Evolutionary conservation across 1,140 invertebrate species (phyloP), one percentile per base, ranked within the genome.

Genomic region (Patella vulgata): DNA sequence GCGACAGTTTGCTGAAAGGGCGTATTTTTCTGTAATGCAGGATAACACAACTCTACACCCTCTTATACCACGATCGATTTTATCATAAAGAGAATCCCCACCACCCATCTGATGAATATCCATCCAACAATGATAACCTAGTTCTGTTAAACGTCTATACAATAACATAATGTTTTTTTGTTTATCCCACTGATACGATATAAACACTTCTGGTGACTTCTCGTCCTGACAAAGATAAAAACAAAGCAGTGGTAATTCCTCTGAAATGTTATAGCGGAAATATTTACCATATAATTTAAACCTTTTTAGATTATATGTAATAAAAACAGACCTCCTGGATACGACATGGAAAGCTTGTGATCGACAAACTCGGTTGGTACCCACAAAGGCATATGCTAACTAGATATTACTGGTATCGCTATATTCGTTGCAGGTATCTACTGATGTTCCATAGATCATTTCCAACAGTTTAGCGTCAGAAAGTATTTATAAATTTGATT

Each of bases 41-140:
- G 73, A 67, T 11, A 82, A 23, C 1, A 81, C 67, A 14, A 82
- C 66, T 43, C 71, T 71, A 60, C 71, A 74, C 12, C 73, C 73
- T 21, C 81, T 53, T 27, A 83, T 59, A 19, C 80, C 81, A 11
- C 62, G 51, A 68, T 83, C 81, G 48, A 83, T 83, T 64, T 81
- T 81, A 50, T 79, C 77, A 58, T 79, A 83, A 9, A 83, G 65
- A 2, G 79, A 81, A 63, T 82, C 81, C 14, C 81, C 81, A 23
- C 80, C 80, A 12, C 80, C 81, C 81, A 83, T 83, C 64, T 82
- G 80, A 39, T 73, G 66, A 11, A 83, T 81, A 54, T 82, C 81
- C 74, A 82, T 67, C 81, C 81, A 83, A 57, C 77, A 78, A 14
- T 60, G 60, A 43, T 63, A 79, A 14, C 79, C 81, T 19, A 72